Conservation (phyloP, 2,797 vertebrate species). For the Rhinophrynus dorsalis region DNA sequence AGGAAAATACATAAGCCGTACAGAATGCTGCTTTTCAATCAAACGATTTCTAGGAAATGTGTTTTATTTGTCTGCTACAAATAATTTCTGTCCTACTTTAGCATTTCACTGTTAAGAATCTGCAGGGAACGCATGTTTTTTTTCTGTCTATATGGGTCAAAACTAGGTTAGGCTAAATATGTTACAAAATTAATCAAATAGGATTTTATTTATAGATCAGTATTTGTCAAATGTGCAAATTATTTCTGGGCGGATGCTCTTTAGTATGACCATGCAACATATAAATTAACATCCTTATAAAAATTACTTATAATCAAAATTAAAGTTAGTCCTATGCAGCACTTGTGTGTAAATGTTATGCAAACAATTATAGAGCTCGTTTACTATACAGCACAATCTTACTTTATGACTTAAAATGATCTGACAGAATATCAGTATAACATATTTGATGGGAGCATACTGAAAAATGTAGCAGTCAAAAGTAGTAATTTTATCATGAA, state of each 20-base stretch:
- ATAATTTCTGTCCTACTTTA: constrained; percentile 6
- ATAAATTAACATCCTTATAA: not conserved
- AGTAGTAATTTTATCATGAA: no score
- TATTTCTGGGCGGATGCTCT: constrained; percentile 19
- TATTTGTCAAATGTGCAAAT: constrained; percentile 11
- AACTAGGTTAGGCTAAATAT: constrained; percentile 29
- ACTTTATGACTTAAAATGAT: no score
- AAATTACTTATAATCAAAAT: no score
- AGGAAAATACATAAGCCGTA: no score
- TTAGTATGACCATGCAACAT: constrained; percentile 3
- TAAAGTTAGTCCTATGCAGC: no score
- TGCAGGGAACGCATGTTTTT: constrained; percentile 27
- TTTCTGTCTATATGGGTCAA: constrained; percentile 21
- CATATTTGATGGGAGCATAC: no score
- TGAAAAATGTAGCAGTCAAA: no score
- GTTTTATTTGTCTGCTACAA: not conserved
- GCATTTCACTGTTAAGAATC: constrained; percentile 8
- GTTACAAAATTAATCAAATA: constrained; percentile 22
- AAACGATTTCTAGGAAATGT: not conserved
- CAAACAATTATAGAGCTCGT: no score
- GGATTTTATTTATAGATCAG: not conserved
- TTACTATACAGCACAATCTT: no score
- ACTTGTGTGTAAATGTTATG: no score
- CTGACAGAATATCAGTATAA: no score
- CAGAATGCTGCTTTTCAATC: not conserved